Percentiles rank a stretch among this genome's conserved stretches.
phyloP scores from a whole-genome alignment of 35 echinoderm and acorn worm genomes.

The Heliocidaris tuberculata region DNA sequence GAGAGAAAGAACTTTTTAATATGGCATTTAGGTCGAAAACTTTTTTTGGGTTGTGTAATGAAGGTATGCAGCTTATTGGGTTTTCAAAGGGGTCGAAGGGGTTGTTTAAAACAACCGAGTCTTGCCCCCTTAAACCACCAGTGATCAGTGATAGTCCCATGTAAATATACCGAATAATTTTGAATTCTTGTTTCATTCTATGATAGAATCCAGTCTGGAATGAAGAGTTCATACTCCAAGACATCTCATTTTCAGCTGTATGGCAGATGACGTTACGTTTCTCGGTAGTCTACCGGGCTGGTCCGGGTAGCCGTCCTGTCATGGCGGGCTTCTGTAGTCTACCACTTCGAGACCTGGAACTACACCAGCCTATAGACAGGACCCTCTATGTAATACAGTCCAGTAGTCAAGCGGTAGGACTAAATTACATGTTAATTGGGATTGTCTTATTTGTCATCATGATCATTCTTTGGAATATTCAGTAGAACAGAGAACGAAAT shows the following conservation, averaged over 20 bases:
- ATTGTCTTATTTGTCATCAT: too few relatives aligned
- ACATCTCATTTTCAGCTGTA: slow-evolving; percentile 47
- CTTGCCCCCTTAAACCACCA: too few relatives aligned
- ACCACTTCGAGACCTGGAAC: slow-evolving; percentile 37
- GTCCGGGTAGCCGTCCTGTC: slow-evolving; percentile 15
- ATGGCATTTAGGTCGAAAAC: too few relatives aligned
- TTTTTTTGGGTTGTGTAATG: too few relatives aligned
- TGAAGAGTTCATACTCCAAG: slow-evolving; percentile 38
- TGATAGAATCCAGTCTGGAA: slow-evolving; percentile 36
- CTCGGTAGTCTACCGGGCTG: slow-evolving; percentile 31
- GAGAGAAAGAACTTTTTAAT: too few relatives aligned
- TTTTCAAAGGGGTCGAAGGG: too few relatives aligned
- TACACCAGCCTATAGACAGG: slow-evolving; percentile 15
- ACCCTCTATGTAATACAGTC: slow-evolving; percentile 30
- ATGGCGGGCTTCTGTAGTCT: slow-evolving; percentile 38
- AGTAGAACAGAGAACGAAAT: too few relatives aligned
- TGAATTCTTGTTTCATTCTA: not conserved
- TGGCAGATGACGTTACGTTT: slow-evolving; percentile 36
- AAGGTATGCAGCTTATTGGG: too few relatives aligned
- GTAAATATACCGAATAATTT: too few relatives aligned
- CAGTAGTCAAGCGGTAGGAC: slow-evolving; percentile 34
- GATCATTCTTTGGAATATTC: too few relatives aligned
- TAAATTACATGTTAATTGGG: not conserved
- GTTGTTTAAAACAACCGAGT: too few relatives aligned
- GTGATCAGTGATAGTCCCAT: too few relatives aligned